A percentile compares a stretch with the other conserved stretches of the same genome.
phyloP scores from a whole-genome alignment of 2,888 invertebrate species.

The Clanis bilineata region DNA sequence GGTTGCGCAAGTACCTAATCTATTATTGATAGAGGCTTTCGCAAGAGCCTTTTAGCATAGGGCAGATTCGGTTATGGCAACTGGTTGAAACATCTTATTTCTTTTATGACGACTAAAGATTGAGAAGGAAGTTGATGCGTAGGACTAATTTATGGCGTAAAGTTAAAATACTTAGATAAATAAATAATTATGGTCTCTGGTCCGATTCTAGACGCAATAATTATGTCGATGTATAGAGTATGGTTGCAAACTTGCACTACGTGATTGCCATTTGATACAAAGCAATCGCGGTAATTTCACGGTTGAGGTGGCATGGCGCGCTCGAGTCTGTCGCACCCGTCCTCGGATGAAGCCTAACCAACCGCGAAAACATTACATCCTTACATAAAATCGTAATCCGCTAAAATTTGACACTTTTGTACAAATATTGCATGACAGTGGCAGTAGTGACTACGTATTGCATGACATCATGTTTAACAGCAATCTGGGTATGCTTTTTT shows the following conservation, averaged over 20 bases:
- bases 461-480: no score
- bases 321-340: constrained; percentile 32
- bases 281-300: constrained; percentile 55
- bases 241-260: not conserved
- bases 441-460: no score
- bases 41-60: constrained; percentile 38
- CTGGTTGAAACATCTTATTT: constrained; percentile 35
- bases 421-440: not conserved
- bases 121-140: not conserved
- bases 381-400: constrained; percentile 45
- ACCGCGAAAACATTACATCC: constrained; percentile 55
- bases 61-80: constrained; percentile 42
- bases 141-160: no score
- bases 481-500: no score
- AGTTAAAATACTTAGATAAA: not conserved
- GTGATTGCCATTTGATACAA: constrained; percentile 50
- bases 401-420: constrained; percentile 39
- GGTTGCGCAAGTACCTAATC: constrained; percentile 52
- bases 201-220: not conserved
- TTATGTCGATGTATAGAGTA: not conserved
- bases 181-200: not conserved
- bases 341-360: constrained; percentile 50
- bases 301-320: constrained; percentile 38
- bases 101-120: not conserved
- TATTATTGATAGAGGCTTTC: constrained; percentile 58